These are phyloP conservation scores for Valencia hispanica DNA, from an alignment of 2,797 vertebrate genomes.

Conservation along the genomic window DNA sequence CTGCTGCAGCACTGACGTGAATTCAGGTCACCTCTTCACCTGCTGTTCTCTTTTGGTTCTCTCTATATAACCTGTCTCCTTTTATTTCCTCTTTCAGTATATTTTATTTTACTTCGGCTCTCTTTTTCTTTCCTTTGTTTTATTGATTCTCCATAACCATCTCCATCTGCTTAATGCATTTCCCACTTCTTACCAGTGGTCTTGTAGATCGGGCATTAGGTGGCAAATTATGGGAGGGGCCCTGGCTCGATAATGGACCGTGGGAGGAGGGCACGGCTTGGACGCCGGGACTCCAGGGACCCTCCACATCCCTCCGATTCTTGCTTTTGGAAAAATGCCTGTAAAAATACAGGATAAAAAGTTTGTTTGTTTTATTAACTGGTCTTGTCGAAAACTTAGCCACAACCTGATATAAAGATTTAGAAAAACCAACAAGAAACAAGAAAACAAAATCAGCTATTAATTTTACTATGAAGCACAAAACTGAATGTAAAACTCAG, in stretches of 20 bases:
- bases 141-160: not conserved
- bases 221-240: conserved; percentile 65
- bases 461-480: not conserved
- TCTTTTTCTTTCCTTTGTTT: not conserved
- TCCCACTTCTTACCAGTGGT: conserved; percentile 58
- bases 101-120: conserved; percentile 6
- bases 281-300: conserved; percentile 81
- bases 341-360: conserved; percentile 20
- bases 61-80: conserved; percentile 31
- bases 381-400: too few relatives aligned
- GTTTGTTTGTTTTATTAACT: conserved; percentile 7
- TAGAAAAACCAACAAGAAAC: not conserved
- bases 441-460: conserved; percentile 16
- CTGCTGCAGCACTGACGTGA: not conserved
- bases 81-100: conserved; percentile 29
- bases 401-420: not conserved
- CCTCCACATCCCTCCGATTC: conserved; percentile 76
- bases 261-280: conserved; percentile 77
- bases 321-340: conserved; percentile 90
- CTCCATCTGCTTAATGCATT: not conserved
- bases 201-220: conserved; percentile 59
- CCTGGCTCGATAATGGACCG: conserved; percentile 67
- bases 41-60: conserved; percentile 1
- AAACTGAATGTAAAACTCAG: not conserved
- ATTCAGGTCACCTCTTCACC: conserved; percentile 32